phyloP scores from a whole-genome alignment of 2,113 vertebrate species.

The Nesogale talazaci region DNA sequence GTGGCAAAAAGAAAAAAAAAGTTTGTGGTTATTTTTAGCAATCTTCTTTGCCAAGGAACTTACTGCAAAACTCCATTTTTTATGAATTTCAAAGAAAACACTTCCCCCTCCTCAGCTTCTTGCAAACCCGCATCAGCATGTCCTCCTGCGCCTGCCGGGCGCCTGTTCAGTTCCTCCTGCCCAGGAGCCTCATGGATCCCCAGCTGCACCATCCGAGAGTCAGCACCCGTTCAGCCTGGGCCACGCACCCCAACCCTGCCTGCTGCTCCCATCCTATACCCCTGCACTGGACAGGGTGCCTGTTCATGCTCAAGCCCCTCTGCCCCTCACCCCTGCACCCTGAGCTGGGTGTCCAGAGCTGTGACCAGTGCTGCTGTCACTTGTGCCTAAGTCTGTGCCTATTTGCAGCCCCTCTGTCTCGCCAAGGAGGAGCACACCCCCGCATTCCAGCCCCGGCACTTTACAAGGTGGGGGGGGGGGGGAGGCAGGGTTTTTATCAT shows the following conservation, averaged over 20 bases:
- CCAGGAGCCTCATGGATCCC: neutral
- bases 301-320: rapidly evolving
- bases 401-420: neutral
- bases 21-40: neutral
- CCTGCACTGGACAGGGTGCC: neutral
- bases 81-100: neutral
- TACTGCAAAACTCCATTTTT: neutral
- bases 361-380: too few species aligned
- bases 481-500: neutral
- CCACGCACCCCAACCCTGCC: rapidly evolving
- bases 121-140: rapidly evolving
- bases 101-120: neutral
- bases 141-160: neutral
- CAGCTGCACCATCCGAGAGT: rapidly evolving
- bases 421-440: rapidly evolving
- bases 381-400: too few species aligned
- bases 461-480: rapidly evolving
- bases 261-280: neutral
- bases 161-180: neutral
- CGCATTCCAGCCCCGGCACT: neutral
- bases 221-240: neutral
- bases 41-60: neutral
- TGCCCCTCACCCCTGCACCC: too few species aligned
- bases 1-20: rapidly evolving
- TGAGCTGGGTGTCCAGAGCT: too few species aligned